phyloP scores from a whole-genome alignment of 2,113 vertebrate genomes.

The Chascanopsetta lugubris region DNA sequence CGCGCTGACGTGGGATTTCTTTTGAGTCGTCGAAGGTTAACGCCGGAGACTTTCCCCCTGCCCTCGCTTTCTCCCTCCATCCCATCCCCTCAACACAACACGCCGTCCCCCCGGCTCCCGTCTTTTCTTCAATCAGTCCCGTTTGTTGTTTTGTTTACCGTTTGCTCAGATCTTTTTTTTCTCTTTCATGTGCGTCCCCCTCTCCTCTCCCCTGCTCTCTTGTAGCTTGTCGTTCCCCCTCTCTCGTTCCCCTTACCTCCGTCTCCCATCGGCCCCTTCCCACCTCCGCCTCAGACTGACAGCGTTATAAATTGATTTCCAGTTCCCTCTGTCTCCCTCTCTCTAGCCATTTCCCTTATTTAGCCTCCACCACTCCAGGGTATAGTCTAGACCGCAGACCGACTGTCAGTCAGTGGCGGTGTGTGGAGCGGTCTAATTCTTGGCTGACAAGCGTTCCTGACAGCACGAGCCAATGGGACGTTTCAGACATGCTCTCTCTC shows the following conservation, averaged over 20 bases:
- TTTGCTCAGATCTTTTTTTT: conserved; percentile 37
- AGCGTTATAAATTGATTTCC: conserved; percentile 78
- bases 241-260: conserved; percentile 48
- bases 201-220: conserved; percentile 17
- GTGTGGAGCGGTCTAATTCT: conserved; percentile 74
- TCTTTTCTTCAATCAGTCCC: conserved; percentile 35
- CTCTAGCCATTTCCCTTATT: conserved; percentile 75
- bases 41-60: background rate
- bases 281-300: conserved; percentile 72
- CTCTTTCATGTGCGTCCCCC: conserved; percentile 26
- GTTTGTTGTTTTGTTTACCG: conserved; percentile 47
- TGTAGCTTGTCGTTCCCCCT: background rate
- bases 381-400: conserved; percentile 73
- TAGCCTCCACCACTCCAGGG: conserved; percentile 74
- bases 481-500: conserved; percentile 64
- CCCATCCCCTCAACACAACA: conserved; percentile 29
- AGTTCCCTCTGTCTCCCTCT: conserved; percentile 73
- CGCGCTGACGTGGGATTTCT: background rate
- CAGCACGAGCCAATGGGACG: conserved; percentile 69
- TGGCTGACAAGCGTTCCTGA: conserved; percentile 74
- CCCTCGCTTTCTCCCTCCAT: conserved; percentile 16
- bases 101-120: conserved; percentile 20
- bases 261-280: conserved; percentile 25
- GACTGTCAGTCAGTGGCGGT: conserved; percentile 72
- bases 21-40: background rate